Conservation (phyloP, 23 tunicate genomes). For the Trididemnum clinides region DNA sequence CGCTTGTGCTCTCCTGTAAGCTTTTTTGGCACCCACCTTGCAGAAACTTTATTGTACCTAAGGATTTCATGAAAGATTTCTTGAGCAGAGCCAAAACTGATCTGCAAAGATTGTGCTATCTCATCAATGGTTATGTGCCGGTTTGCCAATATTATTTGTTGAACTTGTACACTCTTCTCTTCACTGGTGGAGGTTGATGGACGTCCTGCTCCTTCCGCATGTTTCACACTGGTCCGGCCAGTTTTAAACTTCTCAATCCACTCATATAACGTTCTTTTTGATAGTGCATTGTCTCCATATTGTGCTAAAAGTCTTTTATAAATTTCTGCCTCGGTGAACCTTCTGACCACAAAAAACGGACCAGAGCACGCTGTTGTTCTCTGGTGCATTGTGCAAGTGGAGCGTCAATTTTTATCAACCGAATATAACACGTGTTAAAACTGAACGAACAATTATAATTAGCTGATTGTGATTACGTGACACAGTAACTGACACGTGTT, state of each 20-base stretch:
- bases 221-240: too few relatives aligned
- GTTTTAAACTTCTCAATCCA: conserved; percentile 33
- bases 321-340: conserved; percentile 7
- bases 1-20: conserved; percentile 14
- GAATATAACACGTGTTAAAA: conserved; percentile 24
- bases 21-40: conserved; percentile 17
- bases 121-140: conserved; percentile 41
- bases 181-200: conserved; percentile 40
- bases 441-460: conserved; percentile 1
- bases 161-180: conserved; percentile 26
- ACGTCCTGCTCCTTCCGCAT: too few relatives aligned
- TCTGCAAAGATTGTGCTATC: conserved; percentile 42
- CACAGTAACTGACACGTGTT: background rate
- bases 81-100: conserved; percentile 31
- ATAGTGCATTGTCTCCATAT: too few relatives aligned
- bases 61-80: conserved; percentile 34
- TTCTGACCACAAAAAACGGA: conserved; percentile 36
- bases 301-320: background rate
- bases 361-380: conserved; percentile 34
- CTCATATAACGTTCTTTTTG: too few relatives aligned
- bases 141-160: conserved; percentile 39
- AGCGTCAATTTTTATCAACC: conserved; percentile 30
- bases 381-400: conserved; percentile 46
- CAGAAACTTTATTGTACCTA: too few relatives aligned
- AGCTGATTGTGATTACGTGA: conserved; percentile 35